Conservation (phyloP, 2,888 invertebrate genomes). For the Drosophila setosimentum region DNA sequence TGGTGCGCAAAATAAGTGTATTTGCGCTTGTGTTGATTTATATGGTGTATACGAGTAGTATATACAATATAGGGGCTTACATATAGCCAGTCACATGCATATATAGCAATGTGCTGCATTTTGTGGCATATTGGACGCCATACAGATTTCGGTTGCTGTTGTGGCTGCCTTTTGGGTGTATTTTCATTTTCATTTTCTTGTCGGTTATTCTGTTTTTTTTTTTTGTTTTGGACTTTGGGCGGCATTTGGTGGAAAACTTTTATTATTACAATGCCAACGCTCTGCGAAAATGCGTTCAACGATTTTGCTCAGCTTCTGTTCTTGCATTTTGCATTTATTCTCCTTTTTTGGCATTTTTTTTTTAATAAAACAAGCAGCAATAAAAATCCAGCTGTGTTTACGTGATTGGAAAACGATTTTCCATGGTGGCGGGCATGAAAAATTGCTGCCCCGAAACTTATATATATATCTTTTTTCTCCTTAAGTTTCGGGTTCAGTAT, state of each 20-base stretch:
- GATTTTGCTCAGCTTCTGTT: conserved; percentile 60
- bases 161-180: conserved; percentile 54
- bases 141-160: conserved; percentile 64
- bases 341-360: conserved; percentile 19
- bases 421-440: conserved; percentile 71
- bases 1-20: conserved; percentile 57
- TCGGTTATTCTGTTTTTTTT: conserved; percentile 22
- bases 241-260: conserved; percentile 58
- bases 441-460: conserved; percentile 50
- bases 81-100: conserved; percentile 30
- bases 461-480: conserved; percentile 7
- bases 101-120: conserved; percentile 43
- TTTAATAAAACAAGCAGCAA: conserved; percentile 74
- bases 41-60: conserved; percentile 44
- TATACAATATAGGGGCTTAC: conserved; percentile 42
- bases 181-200: conserved; percentile 57
- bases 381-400: conserved; percentile 81
- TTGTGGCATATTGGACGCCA: conserved; percentile 57
- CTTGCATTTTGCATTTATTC: conserved; percentile 52
- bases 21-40: conserved; percentile 68
- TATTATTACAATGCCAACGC: conserved; percentile 67
- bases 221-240: conserved; percentile 35
- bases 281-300: conserved; percentile 72
- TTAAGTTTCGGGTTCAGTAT: conserved; percentile 17
- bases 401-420: conserved; percentile 81